A percentile compares a stretch with the other conserved stretches of the same genome.
Evolutionary conservation across 2,888 invertebrate species (phyloP).

Genomic region (Pandemis cinnamomeana): DNA sequence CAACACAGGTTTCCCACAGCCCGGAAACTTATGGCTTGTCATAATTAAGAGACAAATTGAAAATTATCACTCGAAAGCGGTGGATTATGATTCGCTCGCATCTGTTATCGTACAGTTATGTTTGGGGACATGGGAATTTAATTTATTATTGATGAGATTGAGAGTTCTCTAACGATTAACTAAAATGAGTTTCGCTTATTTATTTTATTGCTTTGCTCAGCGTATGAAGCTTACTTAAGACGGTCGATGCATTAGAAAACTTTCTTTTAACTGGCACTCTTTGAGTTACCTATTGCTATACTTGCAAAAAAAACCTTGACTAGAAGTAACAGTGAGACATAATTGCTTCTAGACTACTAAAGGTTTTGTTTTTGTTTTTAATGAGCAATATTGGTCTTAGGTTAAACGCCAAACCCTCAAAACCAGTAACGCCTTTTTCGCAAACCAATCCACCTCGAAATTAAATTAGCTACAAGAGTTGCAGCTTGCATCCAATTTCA

Average conservation of each 20-base stretch:
- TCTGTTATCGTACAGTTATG: slow-evolving; percentile 31
- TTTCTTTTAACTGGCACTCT: background rate
- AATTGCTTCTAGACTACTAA: no score
- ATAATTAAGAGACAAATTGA: slow-evolving; percentile 61
- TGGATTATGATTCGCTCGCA: slow-evolving; percentile 18
- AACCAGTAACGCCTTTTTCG: slow-evolving; percentile 4
- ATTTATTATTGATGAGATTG: slow-evolving; percentile 29
- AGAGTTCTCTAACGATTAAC: slow-evolving; percentile 23
- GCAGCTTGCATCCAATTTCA: slow-evolving; percentile 40
- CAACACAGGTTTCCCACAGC: slow-evolving; percentile 69
- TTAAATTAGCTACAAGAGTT: slow-evolving; percentile 36
- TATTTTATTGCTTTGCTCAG: slow-evolving; percentile 8
- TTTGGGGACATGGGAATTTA: slow-evolving; percentile 27
- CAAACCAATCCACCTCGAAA: slow-evolving; percentile 28
- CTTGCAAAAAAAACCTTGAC: background rate
- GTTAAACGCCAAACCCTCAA: background rate
- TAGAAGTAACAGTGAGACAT: background rate
- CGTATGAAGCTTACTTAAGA: background rate
- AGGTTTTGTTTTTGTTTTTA: no score
- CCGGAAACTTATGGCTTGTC: slow-evolving; percentile 49
- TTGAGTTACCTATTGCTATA: background rate
- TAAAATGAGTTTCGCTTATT: slow-evolving; percentile 27
- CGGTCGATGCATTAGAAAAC: background rate
- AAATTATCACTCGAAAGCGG: slow-evolving; percentile 43
- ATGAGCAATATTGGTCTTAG: no score